Evolutionary conservation across 2,113 vertebrate genomes (phyloP), one percentile per base, ranked within the genome.

Genomic region (Ardeotis arabs): DNA sequence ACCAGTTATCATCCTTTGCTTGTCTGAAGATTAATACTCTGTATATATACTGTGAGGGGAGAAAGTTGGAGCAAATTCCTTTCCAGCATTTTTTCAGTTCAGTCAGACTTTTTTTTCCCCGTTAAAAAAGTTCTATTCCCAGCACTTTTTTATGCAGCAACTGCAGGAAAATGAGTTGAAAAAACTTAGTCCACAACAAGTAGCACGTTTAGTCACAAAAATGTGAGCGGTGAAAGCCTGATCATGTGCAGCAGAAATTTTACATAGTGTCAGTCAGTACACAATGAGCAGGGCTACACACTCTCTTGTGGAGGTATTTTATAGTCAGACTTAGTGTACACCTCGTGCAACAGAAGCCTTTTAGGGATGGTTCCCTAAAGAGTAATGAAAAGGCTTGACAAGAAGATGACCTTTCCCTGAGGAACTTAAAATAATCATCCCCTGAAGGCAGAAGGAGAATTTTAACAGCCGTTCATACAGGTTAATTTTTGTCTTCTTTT

Each of bases 21-120:
- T 87, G 72, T 75, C 93, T 90, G 80, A 97, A 95, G 92, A 95
- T 96, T 92, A 96, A 95, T 95, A 69, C 41, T 84, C 62, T 92
- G 83, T 95, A 92, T 95, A 96, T 82, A 45, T 52, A 82, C 25
- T 75, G 58, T 41, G 83, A 89, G 14, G 18, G 45, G 37, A 95
- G 69, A 87, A 91, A 90, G 66, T 89, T 50, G 49, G 37, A 95
- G 53, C 41, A 91, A 94, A 95, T 93, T 93, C 95, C 69, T 94
- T 90, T 94, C 64, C 58, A 75, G 62, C 68, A 89, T 94, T 88
- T 94, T 92, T 96, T 82, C 70, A 78, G 23, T 87, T 84, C 76
- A 72, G 49, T 50, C 14, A 78, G 60, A 58, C 29, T 52, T 62
- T n/a, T 72, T 64, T 41, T n/a, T 1, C 7, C 9, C 27, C 33